A percentile compares a stretch with the other conserved stretches of the same genome.
phyloP scores from a whole-genome alignment of 2,888 invertebrate genomes.

The Hanleya hanleyi region DNA sequence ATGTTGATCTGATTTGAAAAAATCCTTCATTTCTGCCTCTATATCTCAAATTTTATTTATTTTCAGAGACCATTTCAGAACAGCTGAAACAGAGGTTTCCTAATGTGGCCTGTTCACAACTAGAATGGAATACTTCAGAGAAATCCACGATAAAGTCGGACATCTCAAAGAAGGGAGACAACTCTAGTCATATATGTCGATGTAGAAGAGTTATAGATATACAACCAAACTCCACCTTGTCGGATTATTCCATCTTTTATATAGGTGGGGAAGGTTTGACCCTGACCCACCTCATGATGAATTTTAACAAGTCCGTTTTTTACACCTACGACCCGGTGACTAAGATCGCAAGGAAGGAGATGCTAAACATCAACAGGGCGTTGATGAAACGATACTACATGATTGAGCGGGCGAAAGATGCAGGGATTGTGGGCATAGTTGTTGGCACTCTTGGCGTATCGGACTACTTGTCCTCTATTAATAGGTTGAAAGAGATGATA shows the following conservation, averaged over 20 bases:
- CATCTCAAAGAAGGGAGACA: neutral
- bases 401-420: constrained; percentile 94
- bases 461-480: constrained; percentile 81
- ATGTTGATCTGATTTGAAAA: no score
- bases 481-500: constrained; percentile 83
- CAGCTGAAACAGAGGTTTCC: constrained; percentile 17
- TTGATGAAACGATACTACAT: constrained; percentile 87
- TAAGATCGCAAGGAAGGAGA: constrained; percentile 44
- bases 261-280: constrained; percentile 81
- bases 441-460: constrained; percentile 92
- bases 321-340: constrained; percentile 71
- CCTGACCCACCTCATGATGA: constrained; percentile 78
- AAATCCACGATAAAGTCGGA: no score
- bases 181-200: neutral
- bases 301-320: constrained; percentile 70
- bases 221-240: constrained; percentile 55
- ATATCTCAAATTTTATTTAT: no score
- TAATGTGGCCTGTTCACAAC: constrained; percentile 14
- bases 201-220: constrained; percentile 51
- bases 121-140: no score
- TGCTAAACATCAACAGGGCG: constrained; percentile 76
- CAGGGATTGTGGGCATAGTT: constrained; percentile 88
- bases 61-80: constrained; percentile 36
- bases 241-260: constrained; percentile 79
- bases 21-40: no score